phyloP scores from a whole-genome alignment of 2,113 vertebrate genomes.

The Pollachius pollachius region DNA sequence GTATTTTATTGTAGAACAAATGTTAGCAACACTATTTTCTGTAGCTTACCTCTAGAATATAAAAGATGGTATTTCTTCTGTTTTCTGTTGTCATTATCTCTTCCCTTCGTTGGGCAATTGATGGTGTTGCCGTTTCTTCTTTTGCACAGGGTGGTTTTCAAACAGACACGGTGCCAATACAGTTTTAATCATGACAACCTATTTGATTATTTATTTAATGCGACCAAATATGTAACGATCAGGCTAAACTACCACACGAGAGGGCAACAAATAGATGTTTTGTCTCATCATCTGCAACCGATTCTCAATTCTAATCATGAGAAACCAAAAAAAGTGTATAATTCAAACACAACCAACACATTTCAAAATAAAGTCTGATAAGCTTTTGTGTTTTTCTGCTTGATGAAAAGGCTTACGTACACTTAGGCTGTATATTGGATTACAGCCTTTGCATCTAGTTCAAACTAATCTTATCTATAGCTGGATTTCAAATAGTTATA shows the following conservation, averaged over 20 bases:
- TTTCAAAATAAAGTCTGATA: too few species aligned
- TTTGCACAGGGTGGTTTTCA: conserved; percentile 2
- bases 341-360: too few species aligned
- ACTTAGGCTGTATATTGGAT: too few species aligned
- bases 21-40: background rate
- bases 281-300: too few species aligned
- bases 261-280: too few species aligned
- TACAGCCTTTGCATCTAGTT: too few species aligned
- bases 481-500: background rate
- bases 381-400: too few species aligned
- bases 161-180: background rate
- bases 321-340: too few species aligned
- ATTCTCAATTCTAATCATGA: too few species aligned
- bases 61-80: conserved; percentile 15
- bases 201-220: conserved; percentile 25
- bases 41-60: conserved; percentile 16
- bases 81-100: conserved; percentile 13
- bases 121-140: conserved; percentile 8
- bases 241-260: conserved; percentile 21
- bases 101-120: conserved; percentile 1
- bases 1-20: conserved; percentile 8
- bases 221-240: conserved; percentile 43
- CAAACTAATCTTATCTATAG: background rate
- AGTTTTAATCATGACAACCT: conserved; percentile 5
- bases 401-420: too few species aligned